Base-by-base conservation (phyloP, 2,888 invertebrate genomes). In the Crossocerus cetratus region DNA sequence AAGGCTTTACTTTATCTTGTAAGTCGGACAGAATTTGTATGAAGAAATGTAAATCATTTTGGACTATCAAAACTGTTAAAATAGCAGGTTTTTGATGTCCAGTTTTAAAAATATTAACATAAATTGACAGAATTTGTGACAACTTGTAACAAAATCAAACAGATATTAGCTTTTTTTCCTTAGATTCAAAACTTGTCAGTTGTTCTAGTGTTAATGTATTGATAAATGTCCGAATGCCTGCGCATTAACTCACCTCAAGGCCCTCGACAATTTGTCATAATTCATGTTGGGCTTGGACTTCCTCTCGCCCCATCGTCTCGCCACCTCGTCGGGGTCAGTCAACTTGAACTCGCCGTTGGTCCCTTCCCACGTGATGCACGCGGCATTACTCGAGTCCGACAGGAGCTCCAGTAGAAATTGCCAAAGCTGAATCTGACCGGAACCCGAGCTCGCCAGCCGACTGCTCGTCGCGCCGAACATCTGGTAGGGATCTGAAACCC, bases 221-320 rank as follows among this genome's bases (percentile, higher is more conserved):
- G n/a, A n/a, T n/a, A n/a, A n/a, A n/a, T n/a, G n/a, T n/a, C n/a
- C n/a, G n/a, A n/a, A n/a, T n/a, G n/a, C n/a, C n/a, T n/a, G n/a
- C n/a, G n/a, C n/a, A n/a, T n/a, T 56, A 57, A 82, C 91, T 92
- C 93, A 99, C 94, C 97, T 96, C 89, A 99, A 93, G 63, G 99
- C 99, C 83, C 99, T 94, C 90, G 98, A 98, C 86, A 99, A 94
- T 92, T 99, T 99, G 92, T 99, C 99, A 92, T 99, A 99, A 92
- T 99, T 99, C 99, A 99, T 99, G 92, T 99, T 99, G 56, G 99
- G 99, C 91, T 99, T 99, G 81, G 98, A 98, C 91, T 99, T 99
- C 80, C 99, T 93, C 91, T 99, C 99, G 69, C 99, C 99, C 99
- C 99, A 99, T 86, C 99, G 93, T 81, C 98, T 93, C 16, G 99